A percentile compares a stretch with the other conserved stretches of the same genome.
These are phyloP conservation scores for Malachius bipustulatus DNA, from an alignment of 2,888 invertebrate species.

Conservation along the genomic window DNA sequence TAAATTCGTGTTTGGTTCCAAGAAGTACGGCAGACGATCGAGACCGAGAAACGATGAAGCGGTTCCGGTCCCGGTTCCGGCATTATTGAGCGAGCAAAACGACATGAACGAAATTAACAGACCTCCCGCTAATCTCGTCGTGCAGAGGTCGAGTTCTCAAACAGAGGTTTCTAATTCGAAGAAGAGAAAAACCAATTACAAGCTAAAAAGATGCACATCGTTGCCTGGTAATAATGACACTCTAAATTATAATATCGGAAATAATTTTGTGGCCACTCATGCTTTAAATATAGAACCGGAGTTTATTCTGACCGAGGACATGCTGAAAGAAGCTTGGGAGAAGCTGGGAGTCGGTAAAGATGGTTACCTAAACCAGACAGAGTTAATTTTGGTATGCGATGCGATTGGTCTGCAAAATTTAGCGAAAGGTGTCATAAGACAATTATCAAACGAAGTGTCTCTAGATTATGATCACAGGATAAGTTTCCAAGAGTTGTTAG, in stretches of 20 bases:
- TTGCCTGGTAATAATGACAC: constrained; percentile 36
- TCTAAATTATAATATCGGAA: constrained; percentile 26
- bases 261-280: constrained; percentile 37
- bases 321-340: constrained; percentile 51
- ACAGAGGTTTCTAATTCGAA: constrained; percentile 41
- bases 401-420: constrained; percentile 54
- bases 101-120: constrained; percentile 27
- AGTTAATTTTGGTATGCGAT: constrained; percentile 52
- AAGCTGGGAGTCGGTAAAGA: constrained; percentile 47
- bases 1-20: constrained; percentile 58
- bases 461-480: constrained; percentile 51
- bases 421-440: constrained; percentile 49
- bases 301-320: constrained; percentile 42
- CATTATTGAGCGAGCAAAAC: constrained; percentile 32
- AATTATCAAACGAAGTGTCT: constrained; percentile 54
- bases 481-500: constrained; percentile 52
- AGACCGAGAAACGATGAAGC: constrained; percentile 43
- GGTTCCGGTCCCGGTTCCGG: too few relatives aligned
- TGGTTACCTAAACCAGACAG: constrained; percentile 49
- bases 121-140: constrained; percentile 27
- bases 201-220: constrained; percentile 45
- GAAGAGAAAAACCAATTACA: constrained; percentile 38
- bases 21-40: constrained; percentile 64
- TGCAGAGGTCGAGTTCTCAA: constrained; percentile 45
- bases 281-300: constrained; percentile 28